Conservation (phyloP, 2,888 invertebrate genomes). For the Cloeon dipterum region DNA sequence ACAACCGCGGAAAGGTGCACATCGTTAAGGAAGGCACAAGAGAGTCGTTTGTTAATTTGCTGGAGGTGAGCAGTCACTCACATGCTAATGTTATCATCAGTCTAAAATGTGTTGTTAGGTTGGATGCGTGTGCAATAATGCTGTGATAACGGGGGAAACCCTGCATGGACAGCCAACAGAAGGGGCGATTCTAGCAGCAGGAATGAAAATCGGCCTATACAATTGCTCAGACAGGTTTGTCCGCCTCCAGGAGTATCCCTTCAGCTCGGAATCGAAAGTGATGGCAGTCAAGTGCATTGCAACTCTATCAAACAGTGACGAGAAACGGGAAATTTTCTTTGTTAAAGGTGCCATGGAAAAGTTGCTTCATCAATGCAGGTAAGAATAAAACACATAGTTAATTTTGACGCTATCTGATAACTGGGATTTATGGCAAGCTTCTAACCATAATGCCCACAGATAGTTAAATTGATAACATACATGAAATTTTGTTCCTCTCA, state of each 20-base stretch:
- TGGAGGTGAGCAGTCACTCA: slow-evolving; percentile 38
- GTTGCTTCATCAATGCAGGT: slow-evolving; percentile 64
- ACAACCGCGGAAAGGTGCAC: slow-evolving; percentile 62
- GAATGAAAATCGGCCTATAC: slow-evolving; percentile 73
- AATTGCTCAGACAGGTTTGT: slow-evolving; percentile 57
- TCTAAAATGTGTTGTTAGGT: slow-evolving; percentile 21
- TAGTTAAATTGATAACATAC: too few species aligned
- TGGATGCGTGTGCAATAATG: slow-evolving; percentile 89
- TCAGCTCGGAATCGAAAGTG: slow-evolving; percentile 93
- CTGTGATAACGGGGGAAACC: slow-evolving; percentile 60
- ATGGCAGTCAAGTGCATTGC: slow-evolving; percentile 94
- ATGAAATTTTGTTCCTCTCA: too few species aligned
- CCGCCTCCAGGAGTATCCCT: slow-evolving; percentile 84
- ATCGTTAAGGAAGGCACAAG: slow-evolving; percentile 53
- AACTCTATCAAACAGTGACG: too few species aligned
- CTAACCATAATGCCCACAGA: too few species aligned
- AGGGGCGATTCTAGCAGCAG: slow-evolving; percentile 81
- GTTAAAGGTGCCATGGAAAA: slow-evolving; percentile 92
- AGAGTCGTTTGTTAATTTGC: slow-evolving; percentile 48
- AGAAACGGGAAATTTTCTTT: slow-evolving; percentile 67
- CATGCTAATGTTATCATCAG: background rate
- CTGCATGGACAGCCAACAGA: slow-evolving; percentile 93
- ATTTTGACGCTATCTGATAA: too few species aligned
- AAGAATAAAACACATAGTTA: too few species aligned
- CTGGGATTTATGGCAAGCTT: too few species aligned